Percentiles rank a stretch among this genome's conserved stretches.
Evolutionary conservation across 2,888 invertebrate genomes (phyloP).

Genomic region (Sturmia bella): DNA sequence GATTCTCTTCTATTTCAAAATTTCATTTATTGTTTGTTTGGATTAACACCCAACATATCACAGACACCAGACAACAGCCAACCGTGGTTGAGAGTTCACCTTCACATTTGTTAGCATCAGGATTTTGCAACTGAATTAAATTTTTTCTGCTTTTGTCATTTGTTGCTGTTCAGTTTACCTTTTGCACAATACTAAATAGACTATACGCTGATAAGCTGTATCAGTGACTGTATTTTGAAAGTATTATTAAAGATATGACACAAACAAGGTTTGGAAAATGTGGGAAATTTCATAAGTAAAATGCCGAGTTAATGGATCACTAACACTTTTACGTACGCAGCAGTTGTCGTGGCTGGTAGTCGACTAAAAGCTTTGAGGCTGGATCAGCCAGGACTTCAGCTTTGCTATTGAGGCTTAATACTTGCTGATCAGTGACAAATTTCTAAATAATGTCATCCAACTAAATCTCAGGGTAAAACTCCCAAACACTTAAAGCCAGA

Average conservation of each 20-base stretch:
- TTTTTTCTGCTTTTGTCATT: background rate
- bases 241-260: constrained; percentile 7
- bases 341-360: too few species aligned
- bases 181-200: constrained; percentile 37
- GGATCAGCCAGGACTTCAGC: too few species aligned
- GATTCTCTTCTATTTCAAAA: constrained; percentile 55
- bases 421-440: too few species aligned
- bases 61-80: constrained; percentile 7
- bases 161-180: constrained; percentile 42
- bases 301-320: background rate
- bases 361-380: too few species aligned
- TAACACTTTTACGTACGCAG: too few species aligned
- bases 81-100: constrained; percentile 28
- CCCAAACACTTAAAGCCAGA: too few species aligned
- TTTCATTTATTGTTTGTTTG: constrained; percentile 68
- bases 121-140: constrained; percentile 16
- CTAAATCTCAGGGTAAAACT: too few species aligned
- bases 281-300: constrained; percentile 4
- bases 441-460: too few species aligned
- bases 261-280: background rate
- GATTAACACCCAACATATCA: constrained; percentile 62
- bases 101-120: background rate
- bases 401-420: too few species aligned
- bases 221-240: constrained; percentile 31
- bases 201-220: constrained; percentile 51